Base-by-base conservation (phyloP, 2,113 vertebrate species). In the Hydrolagus affinis region DNA sequence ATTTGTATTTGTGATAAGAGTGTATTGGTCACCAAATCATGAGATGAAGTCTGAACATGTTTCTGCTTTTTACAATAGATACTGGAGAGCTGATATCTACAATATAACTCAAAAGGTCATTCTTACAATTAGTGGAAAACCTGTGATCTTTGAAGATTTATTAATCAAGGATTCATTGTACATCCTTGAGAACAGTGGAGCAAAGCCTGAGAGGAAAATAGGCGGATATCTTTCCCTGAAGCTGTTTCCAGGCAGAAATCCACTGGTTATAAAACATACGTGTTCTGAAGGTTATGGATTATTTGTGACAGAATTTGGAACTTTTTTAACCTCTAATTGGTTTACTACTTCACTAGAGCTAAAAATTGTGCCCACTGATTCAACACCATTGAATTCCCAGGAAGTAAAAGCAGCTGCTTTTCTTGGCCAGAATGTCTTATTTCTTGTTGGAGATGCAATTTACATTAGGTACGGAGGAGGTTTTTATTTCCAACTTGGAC, bases 351-450 rank as follows among this genome's bases (percentile, higher is more conserved):
- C 10, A 2, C 60, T 66, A 3, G 78, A 83, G 28, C 78, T 83
- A 23, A 83, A 83, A 66, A 83, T 83, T 32, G 78, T 83, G 17
- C 78, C 78, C 25, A 83, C 78, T 4, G 78, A 83, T 21, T 15
- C n/a, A 32, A 25, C 66, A 2, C 62, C 32, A 19, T 17, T 21
- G 11, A 28, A 66, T 1, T 3, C 30, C 25, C 64, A 32, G 25
- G 21, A 32, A 83, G 78, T 68, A 32, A 66, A 17, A 28, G 66
- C 62, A 66, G 78, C 78, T 32, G 78, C 62, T 0, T 83, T 83
- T 28, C 78, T 83, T 25, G 78, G n/a, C n/a, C n/a, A 32, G 15
- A 66, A 25, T 32, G 66, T 83, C 23, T 83, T 83, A 32, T 83
- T 83, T 83, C 78, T 83, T 83, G 32, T 83, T 66, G 78, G 62